A percentile compares a stretch with the other conserved stretches of the same genome.
These are phyloP conservation scores for Ictidomys tridecemlineatus DNA, from an alignment of 2,113 vertebrate species.

Conservation along the genomic window DNA sequence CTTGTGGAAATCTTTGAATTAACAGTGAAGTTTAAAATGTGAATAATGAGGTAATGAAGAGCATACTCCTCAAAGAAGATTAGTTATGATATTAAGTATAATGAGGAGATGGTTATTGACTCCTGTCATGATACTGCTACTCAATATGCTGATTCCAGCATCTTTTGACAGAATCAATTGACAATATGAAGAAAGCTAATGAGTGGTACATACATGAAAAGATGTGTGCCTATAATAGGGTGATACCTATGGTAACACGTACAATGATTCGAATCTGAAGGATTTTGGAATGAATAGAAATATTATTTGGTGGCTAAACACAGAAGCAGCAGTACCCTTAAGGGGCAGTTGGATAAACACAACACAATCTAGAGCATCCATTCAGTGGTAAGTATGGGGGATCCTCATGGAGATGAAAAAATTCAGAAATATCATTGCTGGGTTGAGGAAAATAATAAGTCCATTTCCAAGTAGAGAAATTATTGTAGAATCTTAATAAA, in stretches of 20 bases:
- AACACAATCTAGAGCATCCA: not conserved
- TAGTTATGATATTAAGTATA: not conserved
- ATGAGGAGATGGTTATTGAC: not conserved
- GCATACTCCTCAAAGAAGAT: not conserved
- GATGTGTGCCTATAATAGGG: not conserved
- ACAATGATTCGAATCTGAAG: not conserved
- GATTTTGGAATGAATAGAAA: not conserved
- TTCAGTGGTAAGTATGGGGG: not conserved
- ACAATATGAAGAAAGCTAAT: not conserved
- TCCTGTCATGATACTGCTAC: not conserved
- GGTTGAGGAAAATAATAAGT: not conserved
- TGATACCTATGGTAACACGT: not conserved
- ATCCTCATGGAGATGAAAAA: not conserved
- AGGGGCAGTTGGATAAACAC: not conserved
- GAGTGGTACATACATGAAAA: not conserved
- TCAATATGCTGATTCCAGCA: not conserved
- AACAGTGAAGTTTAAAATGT: not conserved
- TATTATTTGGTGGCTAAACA: not conserved
- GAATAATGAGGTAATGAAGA: not conserved
- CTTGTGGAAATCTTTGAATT: not conserved
- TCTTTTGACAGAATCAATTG: not conserved
- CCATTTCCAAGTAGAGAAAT: not conserved
- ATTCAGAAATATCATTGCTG: not conserved
- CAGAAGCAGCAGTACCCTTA: fast-evolving
- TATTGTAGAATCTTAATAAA: not conserved